Conservation (phyloP, 2,888 invertebrate species). For the Dicyrtoma fusca region DNA sequence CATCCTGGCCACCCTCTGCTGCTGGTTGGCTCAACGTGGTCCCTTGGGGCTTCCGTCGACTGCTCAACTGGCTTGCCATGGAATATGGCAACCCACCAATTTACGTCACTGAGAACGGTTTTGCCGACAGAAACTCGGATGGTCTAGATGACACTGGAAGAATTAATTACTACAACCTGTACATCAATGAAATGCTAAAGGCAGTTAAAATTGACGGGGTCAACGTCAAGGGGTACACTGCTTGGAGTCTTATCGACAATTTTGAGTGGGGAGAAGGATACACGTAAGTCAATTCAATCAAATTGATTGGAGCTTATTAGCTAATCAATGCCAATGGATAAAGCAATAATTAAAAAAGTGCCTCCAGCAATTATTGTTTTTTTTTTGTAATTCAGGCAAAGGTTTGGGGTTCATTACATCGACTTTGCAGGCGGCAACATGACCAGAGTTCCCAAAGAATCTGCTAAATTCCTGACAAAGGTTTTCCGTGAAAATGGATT, state of each 20-base stretch:
- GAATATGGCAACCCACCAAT: slow-evolving; percentile 49
- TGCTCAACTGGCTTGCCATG: slow-evolving; percentile 46
- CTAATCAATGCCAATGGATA: not conserved
- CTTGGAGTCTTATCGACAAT: slow-evolving; percentile 48
- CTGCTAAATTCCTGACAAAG: slow-evolving; percentile 58
- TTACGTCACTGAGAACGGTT: slow-evolving; percentile 51
- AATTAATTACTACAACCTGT: slow-evolving; percentile 51
- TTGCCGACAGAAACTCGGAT: slow-evolving; percentile 29
- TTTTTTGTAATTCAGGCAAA: slow-evolving; percentile 29
- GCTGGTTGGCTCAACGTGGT: slow-evolving; percentile 51
- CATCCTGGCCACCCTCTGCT: slow-evolving; percentile 43
- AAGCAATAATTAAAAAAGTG: not conserved
- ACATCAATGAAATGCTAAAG: slow-evolving; percentile 53
- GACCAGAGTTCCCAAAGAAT: slow-evolving; percentile 57
- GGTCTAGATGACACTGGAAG: slow-evolving; percentile 51
- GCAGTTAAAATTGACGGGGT: slow-evolving; percentile 50
- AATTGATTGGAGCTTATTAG: too few species aligned
- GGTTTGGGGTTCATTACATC: slow-evolving; percentile 40
- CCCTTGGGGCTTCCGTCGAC: slow-evolving; percentile 51
- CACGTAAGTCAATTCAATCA: slow-evolving; percentile 40
- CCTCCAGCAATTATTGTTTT: too few species aligned
- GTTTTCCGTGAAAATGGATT: slow-evolving; percentile 51
- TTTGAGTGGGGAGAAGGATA: slow-evolving; percentile 49
- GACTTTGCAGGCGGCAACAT: slow-evolving; percentile 35
- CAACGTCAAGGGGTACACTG: slow-evolving; percentile 50